These are phyloP conservation scores for Cotesia glomerata DNA, from an alignment of 1,140 invertebrate genomes.

Conservation along the genomic window DNA sequence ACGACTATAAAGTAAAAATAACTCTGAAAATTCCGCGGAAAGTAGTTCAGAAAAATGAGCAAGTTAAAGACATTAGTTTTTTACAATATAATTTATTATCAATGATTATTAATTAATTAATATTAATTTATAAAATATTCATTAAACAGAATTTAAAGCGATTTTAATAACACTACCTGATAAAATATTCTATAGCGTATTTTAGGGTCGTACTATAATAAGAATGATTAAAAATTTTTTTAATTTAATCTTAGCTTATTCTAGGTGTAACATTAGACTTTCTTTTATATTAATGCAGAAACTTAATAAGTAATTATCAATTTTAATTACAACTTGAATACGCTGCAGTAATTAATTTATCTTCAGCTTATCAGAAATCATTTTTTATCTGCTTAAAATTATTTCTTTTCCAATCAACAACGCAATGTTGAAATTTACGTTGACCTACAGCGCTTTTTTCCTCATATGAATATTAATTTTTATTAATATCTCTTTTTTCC, in stretches of 20 bases:
- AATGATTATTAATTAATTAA: slow-evolving; percentile 38
- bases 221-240: not conserved
- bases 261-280: slow-evolving; percentile 5
- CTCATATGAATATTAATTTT: not conserved
- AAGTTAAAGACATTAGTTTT: not conserved
- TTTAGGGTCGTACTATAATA: not conserved
- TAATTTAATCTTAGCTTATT: slow-evolving; percentile 3
- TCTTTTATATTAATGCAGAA: slow-evolving; percentile 15
- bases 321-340: too few relatives aligned
- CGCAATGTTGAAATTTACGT: too few relatives aligned
- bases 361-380: too few relatives aligned
- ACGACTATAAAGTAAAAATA: too few relatives aligned
- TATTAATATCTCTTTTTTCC: not conserved
- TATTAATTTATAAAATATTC: slow-evolving; percentile 57
- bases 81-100: slow-evolving; percentile 47
- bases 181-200: slow-evolving; percentile 22
- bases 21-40: too few relatives aligned
- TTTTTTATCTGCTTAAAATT: too few relatives aligned
- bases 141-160: slow-evolving; percentile 52
- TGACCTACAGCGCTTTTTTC: not conserved
- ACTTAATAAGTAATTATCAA: too few relatives aligned
- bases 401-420: too few relatives aligned
- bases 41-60: too few relatives aligned
- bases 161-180: slow-evolving; percentile 33
- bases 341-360: too few relatives aligned